These are phyloP conservation scores for Leucoma salicis DNA, from an alignment of 2,888 invertebrate genomes.

Conservation along the genomic window DNA sequence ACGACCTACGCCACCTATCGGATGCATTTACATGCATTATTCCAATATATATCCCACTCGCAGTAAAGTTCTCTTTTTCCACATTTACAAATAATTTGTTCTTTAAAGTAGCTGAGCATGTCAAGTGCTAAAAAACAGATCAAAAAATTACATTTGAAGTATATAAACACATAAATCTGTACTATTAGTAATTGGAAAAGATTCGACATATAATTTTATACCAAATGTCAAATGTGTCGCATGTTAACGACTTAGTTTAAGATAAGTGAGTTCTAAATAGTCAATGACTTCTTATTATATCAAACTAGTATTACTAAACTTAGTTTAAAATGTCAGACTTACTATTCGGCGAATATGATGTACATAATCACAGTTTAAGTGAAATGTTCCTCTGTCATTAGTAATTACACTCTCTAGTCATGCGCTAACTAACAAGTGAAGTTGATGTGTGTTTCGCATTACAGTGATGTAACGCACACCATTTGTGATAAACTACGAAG, in stretches of 20 bases:
- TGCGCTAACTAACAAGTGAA: slow-evolving; percentile 15
- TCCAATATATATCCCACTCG: too few relatives aligned
- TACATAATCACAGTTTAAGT: not conserved
- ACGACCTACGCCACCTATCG: too few relatives aligned
- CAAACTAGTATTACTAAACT: not conserved
- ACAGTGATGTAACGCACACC: slow-evolving; percentile 7
- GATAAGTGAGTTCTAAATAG: not conserved
- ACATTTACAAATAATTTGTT: too few relatives aligned
- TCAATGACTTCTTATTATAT: not conserved
- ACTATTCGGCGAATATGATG: not conserved
- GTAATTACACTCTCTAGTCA: slow-evolving; percentile 29
- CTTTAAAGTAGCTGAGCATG: too few relatives aligned
- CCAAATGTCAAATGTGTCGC: too few relatives aligned
- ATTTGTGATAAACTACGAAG: slow-evolving; percentile 17
- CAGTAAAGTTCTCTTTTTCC: too few relatives aligned
- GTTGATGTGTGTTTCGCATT: slow-evolving; percentile 12
- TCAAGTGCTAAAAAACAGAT: too few relatives aligned
- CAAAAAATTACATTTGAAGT: too few relatives aligned
- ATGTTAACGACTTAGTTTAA: not conserved
- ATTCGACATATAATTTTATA: too few relatives aligned
- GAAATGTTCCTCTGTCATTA: slow-evolving; percentile 17
- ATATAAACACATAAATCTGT: too few relatives aligned
- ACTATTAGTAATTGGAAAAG: too few relatives aligned
- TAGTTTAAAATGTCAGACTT: not conserved
- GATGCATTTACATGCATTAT: too few relatives aligned